Evolutionary conservation across 2,113 vertebrate species (phyloP).

Genomic region (Jaculus jaculus): DNA sequence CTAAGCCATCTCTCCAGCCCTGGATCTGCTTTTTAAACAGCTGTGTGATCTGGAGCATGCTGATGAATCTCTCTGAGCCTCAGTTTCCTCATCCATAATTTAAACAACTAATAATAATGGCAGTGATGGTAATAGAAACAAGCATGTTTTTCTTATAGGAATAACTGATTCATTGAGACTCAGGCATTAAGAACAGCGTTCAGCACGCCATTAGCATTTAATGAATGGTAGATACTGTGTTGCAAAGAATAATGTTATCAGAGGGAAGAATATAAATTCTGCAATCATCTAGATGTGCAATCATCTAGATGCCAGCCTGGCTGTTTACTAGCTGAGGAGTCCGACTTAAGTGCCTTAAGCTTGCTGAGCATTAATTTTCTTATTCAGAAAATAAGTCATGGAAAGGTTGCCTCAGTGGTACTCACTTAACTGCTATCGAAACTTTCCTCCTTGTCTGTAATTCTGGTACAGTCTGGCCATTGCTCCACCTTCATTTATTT

Average conservation of each 20-base stretch:
- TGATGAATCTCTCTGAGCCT: neutral
- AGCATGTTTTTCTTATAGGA: neutral
- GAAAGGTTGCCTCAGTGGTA: neutral
- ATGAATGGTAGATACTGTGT: neutral
- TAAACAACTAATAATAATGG: neutral
- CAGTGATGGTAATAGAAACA: neutral
- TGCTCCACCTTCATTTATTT: no score
- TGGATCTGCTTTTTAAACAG: neutral
- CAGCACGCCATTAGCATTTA: neutral
- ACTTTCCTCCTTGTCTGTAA: fast-evolving
- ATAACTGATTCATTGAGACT: neutral
- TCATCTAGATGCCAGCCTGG: neutral
- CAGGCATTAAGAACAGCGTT: neutral
- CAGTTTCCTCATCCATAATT: neutral
- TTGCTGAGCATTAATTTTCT: neutral
- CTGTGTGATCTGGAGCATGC: neutral
- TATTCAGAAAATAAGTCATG: neutral
- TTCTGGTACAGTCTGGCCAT: no score
- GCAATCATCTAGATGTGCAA: neutral
- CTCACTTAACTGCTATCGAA: neutral
- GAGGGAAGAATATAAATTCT: neutral
- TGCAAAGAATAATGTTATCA: neutral
- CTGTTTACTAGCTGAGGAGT: neutral
- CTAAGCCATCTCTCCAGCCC: no score
- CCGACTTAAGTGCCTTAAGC: neutral